Base-by-base conservation (phyloP, 2,797 vertebrate genomes). In the Monodelphis domestica region DNA sequence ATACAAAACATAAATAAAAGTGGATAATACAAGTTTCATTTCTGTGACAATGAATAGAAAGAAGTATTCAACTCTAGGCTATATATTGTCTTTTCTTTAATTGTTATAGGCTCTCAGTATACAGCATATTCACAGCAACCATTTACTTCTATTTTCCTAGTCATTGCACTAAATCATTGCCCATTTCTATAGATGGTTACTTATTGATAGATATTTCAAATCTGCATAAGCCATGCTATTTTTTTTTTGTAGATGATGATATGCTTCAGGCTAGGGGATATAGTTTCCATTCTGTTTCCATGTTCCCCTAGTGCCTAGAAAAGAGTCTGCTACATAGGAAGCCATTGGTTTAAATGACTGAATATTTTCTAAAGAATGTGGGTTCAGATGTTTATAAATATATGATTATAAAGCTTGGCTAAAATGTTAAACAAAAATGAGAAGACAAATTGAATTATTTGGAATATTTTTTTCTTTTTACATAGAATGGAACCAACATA, bases 171-270 rank as follows among this genome's bases (percentile, higher is more conserved):
- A 91, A 45, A 78, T 15, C 54, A 29, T 1, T n/a, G 38, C 70
- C 89, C 84, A 55, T 89, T 91, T 55, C 54, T 45, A 89, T 3
- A 78, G 91, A 45, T 78, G 1, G 2, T 88, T 11, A 87, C 29
- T 56, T 91, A 6, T 45, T 55, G 94, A 56, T 92, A 57, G 91
- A 84, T 12, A 70, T 1, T 53, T 53, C 90, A 84, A 92, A 1
- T 15, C 17, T 4, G 7, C 88, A 63, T 84, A 50, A 24, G 3
- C 1, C 1, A 7, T 9, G 93, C 0, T 54, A n/a, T 9, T 78
- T 91, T 53, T n/a, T 91, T 5, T 91, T 33, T 88, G 30, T 56
- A 89, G 95, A 92, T 3, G n/a, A 87, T 38, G 84, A 9, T 92
- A 4, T 87, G 2, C 53, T 53, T 94, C 87, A 88, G 33, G 91